These are phyloP conservation scores for Saiga tatarica DNA, from an alignment of 2,113 vertebrate genomes.

Conservation along the genomic window DNA sequence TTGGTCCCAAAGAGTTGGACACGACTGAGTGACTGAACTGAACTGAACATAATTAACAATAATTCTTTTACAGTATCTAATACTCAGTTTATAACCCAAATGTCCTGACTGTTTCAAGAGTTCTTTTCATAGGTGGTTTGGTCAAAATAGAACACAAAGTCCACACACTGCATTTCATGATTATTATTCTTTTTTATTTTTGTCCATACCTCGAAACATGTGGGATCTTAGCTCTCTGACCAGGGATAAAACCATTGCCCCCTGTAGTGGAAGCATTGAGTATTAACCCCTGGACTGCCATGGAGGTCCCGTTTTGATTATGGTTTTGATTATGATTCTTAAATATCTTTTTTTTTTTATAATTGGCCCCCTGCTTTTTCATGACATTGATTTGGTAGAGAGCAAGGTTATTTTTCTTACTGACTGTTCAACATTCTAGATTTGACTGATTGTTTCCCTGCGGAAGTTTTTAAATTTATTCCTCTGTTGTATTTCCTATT, in stretches of 20 bases:
- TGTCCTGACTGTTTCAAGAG: neutral
- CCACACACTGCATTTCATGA: neutral
- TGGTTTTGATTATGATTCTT: neutral
- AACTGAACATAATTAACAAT: neutral
- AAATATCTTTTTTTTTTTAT: neutral
- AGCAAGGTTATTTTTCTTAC: neutral
- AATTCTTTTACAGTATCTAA: neutral
- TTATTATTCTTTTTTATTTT: neutral
- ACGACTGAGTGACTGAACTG: too few relatives aligned
- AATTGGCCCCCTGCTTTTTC: neutral
- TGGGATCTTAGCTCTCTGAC: neutral
- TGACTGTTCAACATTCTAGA: neutral
- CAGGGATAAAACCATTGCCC: neutral
- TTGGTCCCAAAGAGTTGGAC: too few relatives aligned
- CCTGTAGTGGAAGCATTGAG: neutral
- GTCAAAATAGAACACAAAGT: neutral
- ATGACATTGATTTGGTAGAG: neutral
- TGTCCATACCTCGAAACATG: neutral
- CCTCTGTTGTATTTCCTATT: neutral
- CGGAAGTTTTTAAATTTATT: neutral
- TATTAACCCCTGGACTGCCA: neutral
- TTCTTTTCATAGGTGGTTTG: neutral
- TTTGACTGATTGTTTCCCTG: slow-evolving; percentile 33
- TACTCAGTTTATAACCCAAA: neutral
- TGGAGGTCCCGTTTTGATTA: neutral